Base-by-base conservation (phyloP, 2,113 vertebrate species). In the Phaethornis superciliosus region DNA sequence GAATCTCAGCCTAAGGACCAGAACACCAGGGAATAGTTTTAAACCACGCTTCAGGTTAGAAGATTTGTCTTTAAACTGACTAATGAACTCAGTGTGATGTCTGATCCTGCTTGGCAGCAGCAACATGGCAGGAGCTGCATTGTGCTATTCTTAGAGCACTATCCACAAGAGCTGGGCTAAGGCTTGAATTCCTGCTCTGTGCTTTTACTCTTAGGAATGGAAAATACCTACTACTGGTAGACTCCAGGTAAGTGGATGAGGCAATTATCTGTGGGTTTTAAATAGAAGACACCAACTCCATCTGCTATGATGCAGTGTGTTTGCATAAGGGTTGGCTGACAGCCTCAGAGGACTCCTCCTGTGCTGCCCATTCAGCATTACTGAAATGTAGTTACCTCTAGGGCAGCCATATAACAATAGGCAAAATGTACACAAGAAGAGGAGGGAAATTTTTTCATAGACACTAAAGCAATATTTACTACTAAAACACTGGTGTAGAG, bases 31-130 rank as follows among this genome's bases (percentile, higher is more conserved):
- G 37, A 81, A 44, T 30, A 59, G 56, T 64, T 74, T 68, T 24
- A 89, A 81, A 67, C 16, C n/a, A 54, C 15, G 13, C 21, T 83
- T 75, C 10, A 42, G 52, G 18, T 86, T 64, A 60, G 76, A 59
- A 67, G 85, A 20, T 19, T 85, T 89, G 30, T 54, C 47, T 85
- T 80, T 88, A 88, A 88, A 24, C 67, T 47, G 64, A 20, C 75
- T 85, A 28, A 83, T 42, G 85, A 95, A 56, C 37, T 47, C 89
- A 40, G 28, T 51, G 51, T 80, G 56, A 78, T 63, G 85, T 30
- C 81, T 80, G 75, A 74, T 70, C 71, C 81, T 78, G 67, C 52
- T 28, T 88, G 89, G 85, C 67, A 85, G 89, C 51, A 47, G 59
- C 63, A 77, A 6, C 9, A 0, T 4, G 37, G 42, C 59, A 15